Evolutionary conservation across 2,113 vertebrate genomes (phyloP).

Genomic region (Plestiodon gilberti): DNA sequence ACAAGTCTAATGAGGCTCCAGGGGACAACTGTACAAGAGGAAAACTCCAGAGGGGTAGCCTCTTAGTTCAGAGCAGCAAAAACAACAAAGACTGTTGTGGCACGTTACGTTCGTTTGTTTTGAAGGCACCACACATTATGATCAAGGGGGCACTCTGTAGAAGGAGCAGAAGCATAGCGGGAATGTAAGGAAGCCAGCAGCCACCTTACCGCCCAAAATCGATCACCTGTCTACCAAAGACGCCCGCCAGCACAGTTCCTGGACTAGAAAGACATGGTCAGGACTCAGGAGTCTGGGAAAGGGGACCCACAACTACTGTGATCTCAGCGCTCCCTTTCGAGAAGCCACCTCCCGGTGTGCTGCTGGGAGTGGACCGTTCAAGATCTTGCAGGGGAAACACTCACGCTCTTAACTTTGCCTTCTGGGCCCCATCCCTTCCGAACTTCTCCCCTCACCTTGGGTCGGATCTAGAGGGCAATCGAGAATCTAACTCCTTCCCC

Average conservation of each 20-base stretch:
- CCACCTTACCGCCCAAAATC: background rate
- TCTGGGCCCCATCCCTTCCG: background rate
- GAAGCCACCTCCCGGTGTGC: background rate
- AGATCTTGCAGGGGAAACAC: background rate
- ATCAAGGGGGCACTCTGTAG: background rate
- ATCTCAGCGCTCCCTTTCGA: background rate
- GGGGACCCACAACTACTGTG: background rate
- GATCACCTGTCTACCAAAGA: background rate
- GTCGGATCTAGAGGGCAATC: background rate
- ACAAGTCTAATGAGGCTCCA: background rate
- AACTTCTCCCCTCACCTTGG: background rate
- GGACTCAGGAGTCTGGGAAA: background rate
- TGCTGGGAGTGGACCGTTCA: background rate
- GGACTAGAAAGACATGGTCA: background rate
- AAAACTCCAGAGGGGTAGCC: background rate
- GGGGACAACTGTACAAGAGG: background rate
- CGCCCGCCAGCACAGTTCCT: background rate
- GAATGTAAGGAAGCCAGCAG: background rate
- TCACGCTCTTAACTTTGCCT: background rate
- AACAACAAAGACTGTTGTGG: background rate
- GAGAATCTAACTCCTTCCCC: background rate
- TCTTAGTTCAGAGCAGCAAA: background rate
- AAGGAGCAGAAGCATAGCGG: background rate
- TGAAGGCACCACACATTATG: background rate
- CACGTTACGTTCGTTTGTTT: background rate